Base-by-base conservation (phyloP, 2,113 vertebrate genomes). In the Oreochromis spilurus region DNA sequence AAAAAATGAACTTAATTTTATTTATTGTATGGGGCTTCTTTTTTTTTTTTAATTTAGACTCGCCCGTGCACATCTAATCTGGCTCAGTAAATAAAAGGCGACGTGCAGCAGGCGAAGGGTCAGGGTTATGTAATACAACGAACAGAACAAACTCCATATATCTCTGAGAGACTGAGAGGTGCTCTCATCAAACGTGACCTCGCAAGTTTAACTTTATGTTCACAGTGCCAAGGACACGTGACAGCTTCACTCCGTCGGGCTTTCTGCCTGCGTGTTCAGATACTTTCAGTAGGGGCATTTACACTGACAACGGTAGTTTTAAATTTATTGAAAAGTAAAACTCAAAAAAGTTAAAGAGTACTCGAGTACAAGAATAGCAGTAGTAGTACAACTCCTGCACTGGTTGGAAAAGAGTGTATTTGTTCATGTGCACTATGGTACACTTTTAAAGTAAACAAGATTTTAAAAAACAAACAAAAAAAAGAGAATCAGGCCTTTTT, bases 51-150 rank as follows among this genome's bases (percentile, higher is more conserved):
- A 26, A 70, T 31, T 75, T 92, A 89, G 87, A 45, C 36, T 11
- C 7, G 43, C 88, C 91, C 16, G 8, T 40, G 67, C 36, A 24
- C 2, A 38, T 31, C 85, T 88, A 80, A 87, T 85, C 45, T 29
- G 19, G 54, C 87, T 26, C 53, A 65, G 90, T 87, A 86, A 81
- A 90, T 87, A 50, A 85, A 48, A 57, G 43, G 67, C 9, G 87
- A 90, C 77, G 92, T 91, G 84, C 84, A 91, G 26, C 45, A 52
- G 90, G 92, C 3, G 1, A 95, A 82, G 83, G 95, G 85, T 96
- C 95, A 94, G 9, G 92, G 96, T 96, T 96, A 93, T 91, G 88
- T 86, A 96, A 96, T 86, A 4, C 34, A 85, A 13, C 21, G 26
- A 13, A 58, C 7, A 75, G 53, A 21, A 80, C 79, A 86, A 36